Evolutionary conservation across 2,888 invertebrate genomes (phyloP).

Genomic region (Euspilapteryx auroguttella): DNA sequence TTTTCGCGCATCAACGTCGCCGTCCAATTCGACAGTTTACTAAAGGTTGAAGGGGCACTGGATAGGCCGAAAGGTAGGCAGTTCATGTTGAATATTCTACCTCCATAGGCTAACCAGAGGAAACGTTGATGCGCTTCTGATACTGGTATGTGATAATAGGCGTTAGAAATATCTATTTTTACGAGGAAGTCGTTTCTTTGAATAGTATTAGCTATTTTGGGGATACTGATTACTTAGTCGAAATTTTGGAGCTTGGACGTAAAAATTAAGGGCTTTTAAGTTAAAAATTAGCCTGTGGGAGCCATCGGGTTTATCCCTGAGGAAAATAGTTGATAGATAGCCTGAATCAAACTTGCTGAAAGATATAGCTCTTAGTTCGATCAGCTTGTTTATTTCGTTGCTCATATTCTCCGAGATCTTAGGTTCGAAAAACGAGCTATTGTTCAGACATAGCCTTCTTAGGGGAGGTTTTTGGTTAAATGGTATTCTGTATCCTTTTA

Average conservation of each 20-base stretch:
- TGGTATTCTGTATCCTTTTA: constrained; percentile 3
- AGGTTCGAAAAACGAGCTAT: not conserved
- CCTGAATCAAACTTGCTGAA: not conserved
- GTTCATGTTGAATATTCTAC: constrained; percentile 6
- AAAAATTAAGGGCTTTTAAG: constrained; percentile 5
- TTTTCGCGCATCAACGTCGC: constrained; percentile 5
- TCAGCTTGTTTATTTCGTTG: not conserved
- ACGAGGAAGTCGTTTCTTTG: constrained; percentile 6
- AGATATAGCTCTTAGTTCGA: not conserved
- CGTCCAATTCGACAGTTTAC: constrained; percentile 8
- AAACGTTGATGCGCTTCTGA: constrained; percentile 4
- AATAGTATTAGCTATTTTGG: constrained; percentile 1
- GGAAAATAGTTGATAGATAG: constrained; percentile 3
- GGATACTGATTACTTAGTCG: constrained; percentile 4
- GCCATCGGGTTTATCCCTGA: constrained; percentile 4
- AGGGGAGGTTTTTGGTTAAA: constrained; percentile 1
- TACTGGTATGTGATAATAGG: constrained; percentile 8
- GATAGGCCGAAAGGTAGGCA: constrained; percentile 8
- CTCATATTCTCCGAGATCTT: not conserved
- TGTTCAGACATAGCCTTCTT: not conserved
- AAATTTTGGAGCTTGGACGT: constrained; percentile 5
- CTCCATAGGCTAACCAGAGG: constrained; percentile 5
- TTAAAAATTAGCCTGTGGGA: constrained; percentile 2
- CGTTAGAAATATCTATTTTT: constrained; percentile 8
- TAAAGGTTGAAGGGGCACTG: constrained; percentile 7